phyloP scores from a whole-genome alignment of 2,888 invertebrate genomes.

The Zhuqinia jingwanae region DNA sequence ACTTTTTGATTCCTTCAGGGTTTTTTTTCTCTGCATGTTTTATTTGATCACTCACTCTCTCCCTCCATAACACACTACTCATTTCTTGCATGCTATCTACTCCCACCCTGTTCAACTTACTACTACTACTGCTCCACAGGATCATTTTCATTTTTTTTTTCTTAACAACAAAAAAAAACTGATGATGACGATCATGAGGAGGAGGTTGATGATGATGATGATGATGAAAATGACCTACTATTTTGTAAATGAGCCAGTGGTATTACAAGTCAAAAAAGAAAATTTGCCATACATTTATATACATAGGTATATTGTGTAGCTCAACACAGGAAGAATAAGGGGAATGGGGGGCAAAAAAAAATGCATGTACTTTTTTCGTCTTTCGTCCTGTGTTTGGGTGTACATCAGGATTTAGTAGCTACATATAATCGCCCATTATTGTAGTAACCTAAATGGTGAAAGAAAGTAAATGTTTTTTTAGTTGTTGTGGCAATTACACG shows the following conservation, averaged over 20 bases:
- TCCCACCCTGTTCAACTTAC: no score
- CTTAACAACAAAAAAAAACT: conserved; percentile 1
- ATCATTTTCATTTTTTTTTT: conserved; percentile 12
- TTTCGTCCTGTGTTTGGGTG: no score
- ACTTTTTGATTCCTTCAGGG: conserved; percentile 44
- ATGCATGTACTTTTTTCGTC: conserved; percentile 18
- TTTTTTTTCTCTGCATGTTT: not conserved
- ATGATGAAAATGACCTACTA: conserved; percentile 34
- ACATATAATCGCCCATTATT: no score
- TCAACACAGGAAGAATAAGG: no score
- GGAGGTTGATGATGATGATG: conserved; percentile 6
- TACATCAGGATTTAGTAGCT: conserved; percentile 4
- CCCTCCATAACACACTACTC: no score
- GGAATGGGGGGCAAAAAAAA: no score
- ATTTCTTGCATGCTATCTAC: no score
- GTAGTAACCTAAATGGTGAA: not conserved
- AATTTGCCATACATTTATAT: no score
- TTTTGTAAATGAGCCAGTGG: conserved; percentile 13
- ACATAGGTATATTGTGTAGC: no score
- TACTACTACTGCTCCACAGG: not conserved
- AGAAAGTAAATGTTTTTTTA: not conserved
- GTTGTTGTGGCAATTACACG: not conserved
- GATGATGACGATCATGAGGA: conserved; percentile 1
- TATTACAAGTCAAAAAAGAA: conserved; percentile 11
- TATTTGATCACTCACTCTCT: conserved; percentile 31